phyloP scores from a whole-genome alignment of 2,888 invertebrate genomes.

The Saturnia japonica region DNA sequence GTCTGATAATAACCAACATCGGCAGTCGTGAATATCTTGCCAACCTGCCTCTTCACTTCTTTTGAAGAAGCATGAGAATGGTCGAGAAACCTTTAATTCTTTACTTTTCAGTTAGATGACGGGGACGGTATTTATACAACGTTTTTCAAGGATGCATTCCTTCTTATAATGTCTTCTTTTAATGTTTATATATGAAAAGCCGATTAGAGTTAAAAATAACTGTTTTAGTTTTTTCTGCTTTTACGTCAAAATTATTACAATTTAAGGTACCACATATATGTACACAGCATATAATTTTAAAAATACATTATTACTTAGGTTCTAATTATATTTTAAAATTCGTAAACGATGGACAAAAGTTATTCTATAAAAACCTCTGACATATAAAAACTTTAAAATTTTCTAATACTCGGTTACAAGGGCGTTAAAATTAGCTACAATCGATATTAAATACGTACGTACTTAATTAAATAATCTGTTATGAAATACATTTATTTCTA shows the following conservation, averaged over 20 bases:
- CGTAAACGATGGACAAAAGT: neutral
- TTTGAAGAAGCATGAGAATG: neutral
- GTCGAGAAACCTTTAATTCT: neutral
- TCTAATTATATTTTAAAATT: neutral
- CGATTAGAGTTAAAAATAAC: too few relatives aligned
- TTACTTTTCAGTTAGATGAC: neutral
- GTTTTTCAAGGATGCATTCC: neutral
- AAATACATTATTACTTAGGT: neutral
- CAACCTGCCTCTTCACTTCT: too few relatives aligned
- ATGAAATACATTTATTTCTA: neutral
- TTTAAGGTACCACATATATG: neutral
- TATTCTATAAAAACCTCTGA: neutral
- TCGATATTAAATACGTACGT: conserved; percentile 4
- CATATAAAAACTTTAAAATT: conserved; percentile 4
- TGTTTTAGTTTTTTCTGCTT: too few relatives aligned
- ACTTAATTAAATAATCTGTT: neutral
- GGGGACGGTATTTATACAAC: neutral
- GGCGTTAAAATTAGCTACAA: neutral
- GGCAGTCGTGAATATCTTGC: too few relatives aligned
- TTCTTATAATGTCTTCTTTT: neutral
- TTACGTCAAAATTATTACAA: neutral
- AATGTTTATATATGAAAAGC: too few relatives aligned
- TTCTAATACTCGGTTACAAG: neutral
- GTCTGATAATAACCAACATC: too few relatives aligned
- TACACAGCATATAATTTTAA: neutral